Conservation (phyloP, 2,113 vertebrate species). For the Isichthys henryi region DNA sequence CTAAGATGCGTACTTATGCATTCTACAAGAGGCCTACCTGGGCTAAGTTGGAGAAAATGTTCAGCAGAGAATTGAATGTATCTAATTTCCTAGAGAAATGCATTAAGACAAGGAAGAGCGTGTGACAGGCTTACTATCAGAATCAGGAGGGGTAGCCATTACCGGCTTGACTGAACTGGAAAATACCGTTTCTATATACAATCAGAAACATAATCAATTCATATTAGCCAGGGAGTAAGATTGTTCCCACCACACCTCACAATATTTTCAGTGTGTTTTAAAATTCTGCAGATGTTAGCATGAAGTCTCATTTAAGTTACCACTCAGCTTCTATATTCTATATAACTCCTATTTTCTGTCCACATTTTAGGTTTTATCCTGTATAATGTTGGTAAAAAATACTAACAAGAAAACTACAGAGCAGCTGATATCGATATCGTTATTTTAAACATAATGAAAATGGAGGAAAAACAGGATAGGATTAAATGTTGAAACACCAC, state of each 20-base stretch:
- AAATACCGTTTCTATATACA: slow-evolving; percentile 26
- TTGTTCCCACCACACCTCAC: background rate
- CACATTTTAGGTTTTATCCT: background rate
- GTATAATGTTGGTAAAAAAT: background rate
- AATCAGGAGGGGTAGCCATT: slow-evolving; percentile 13
- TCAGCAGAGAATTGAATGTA: slow-evolving; percentile 1
- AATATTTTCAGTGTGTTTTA: background rate
- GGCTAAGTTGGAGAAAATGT: background rate
- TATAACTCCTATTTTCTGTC: background rate
- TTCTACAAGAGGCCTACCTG: background rate
- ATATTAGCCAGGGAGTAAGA: slow-evolving; percentile 10
- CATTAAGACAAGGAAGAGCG: slow-evolving; percentile 14
- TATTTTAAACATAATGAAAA: background rate
- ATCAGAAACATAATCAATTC: slow-evolving; percentile 24
- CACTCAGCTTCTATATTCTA: background rate
- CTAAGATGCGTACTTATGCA: background rate
- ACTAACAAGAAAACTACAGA: background rate
- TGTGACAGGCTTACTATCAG: slow-evolving; percentile 7
- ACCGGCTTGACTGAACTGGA: slow-evolving; percentile 27
- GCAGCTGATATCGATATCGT: background rate
- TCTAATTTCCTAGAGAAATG: slow-evolving; percentile 12
- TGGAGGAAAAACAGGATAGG: background rate
- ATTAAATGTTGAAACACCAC: background rate
- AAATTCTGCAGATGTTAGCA: slow-evolving; percentile 1
- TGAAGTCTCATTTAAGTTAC: background rate